These are phyloP conservation scores for Tragelaphus imberbis DNA, from an alignment of 2,113 vertebrate genomes.

Conservation along the genomic window DNA sequence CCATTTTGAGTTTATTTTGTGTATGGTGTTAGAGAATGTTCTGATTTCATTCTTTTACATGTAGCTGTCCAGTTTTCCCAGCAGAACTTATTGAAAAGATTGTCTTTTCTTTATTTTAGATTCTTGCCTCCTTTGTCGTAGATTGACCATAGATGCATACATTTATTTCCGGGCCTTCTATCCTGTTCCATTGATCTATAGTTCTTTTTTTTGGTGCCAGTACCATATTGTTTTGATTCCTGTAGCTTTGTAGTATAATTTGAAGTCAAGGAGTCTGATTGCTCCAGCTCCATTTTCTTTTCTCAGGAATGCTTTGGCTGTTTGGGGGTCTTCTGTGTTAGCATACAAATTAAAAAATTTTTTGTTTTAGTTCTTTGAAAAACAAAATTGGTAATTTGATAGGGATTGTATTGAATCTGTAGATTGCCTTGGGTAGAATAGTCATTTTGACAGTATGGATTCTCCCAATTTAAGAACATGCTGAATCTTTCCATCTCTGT, in stretches of 20 bases:
- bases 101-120: neutral
- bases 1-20: neutral
- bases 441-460: neutral
- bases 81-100: neutral
- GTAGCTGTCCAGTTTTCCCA: neutral
- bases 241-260: neutral
- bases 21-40: neutral
- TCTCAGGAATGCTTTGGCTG: neutral
- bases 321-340: neutral
- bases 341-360: neutral
- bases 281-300: neutral
- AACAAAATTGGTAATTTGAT: neutral
- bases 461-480: neutral
- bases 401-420: neutral
- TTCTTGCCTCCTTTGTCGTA: neutral
- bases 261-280: neutral
- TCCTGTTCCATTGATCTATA: neutral
- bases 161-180: neutral
- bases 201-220: neutral
- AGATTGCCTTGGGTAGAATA: neutral
- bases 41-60: neutral
- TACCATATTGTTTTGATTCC: neutral
- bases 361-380: neutral
- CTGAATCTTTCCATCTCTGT: neutral
- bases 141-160: neutral